Evolutionary conservation across 2,888 invertebrate genomes (phyloP).

Genomic region (Orchesella flavescens): DNA sequence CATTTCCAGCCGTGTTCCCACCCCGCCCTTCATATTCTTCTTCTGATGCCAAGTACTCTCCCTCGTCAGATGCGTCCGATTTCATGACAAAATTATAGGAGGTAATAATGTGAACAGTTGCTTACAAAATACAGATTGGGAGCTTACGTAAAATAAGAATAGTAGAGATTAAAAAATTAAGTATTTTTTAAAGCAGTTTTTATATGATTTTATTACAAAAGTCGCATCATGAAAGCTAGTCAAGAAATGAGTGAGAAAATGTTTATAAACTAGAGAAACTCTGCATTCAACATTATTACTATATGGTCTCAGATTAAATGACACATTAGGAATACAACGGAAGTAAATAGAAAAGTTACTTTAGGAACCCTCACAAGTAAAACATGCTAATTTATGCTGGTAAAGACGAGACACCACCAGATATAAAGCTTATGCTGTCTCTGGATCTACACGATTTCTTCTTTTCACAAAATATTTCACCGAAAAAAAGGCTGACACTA

Average conservation of each 20-base stretch:
- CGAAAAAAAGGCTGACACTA: not conserved
- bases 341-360: not conserved
- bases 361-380: not conserved
- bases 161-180: too few species aligned
- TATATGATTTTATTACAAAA: too few species aligned
- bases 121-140: not conserved
- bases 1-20: constrained; percentile 44
- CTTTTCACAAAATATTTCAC: constrained; percentile 6
- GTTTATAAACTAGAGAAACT: too few species aligned
- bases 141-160: not conserved
- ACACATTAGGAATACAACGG: too few species aligned
- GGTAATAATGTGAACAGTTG: not conserved
- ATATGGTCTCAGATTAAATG: too few species aligned
- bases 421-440: too few species aligned
- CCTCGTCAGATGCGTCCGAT: constrained; percentile 1
- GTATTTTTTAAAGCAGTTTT: too few species aligned
- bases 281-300: too few species aligned
- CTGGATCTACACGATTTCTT: not conserved
- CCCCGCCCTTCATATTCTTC: not conserved
- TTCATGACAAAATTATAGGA: constrained; percentile 25
- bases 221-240: too few species aligned
- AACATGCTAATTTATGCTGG: too few species aligned
- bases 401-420: too few species aligned
- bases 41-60: constrained; percentile 14
- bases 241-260: too few species aligned